phyloP scores from a whole-genome alignment of 2,113 vertebrate genomes.

The Parotia lawesii region DNA sequence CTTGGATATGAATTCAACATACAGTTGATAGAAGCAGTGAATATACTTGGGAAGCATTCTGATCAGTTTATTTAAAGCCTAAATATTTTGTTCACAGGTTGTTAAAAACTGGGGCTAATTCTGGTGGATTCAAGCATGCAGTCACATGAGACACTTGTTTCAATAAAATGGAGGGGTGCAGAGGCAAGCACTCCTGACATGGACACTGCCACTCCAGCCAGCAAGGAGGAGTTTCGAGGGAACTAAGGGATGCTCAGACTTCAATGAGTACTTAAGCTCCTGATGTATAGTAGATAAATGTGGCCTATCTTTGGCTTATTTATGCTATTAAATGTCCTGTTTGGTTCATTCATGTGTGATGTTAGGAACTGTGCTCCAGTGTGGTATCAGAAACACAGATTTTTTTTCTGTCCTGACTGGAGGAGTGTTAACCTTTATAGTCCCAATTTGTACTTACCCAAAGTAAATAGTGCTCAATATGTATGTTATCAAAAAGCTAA shows the following conservation, averaged over 20 bases:
- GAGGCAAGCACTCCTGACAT: fast-evolving
- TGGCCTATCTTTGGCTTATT: background rate
- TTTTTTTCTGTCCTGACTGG: background rate
- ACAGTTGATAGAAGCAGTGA: background rate
- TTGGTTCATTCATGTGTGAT: background rate
- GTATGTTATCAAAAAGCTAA: background rate
- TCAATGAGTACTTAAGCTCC: background rate
- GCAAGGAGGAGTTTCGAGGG: background rate
- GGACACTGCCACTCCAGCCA: background rate
- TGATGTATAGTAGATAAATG: background rate
- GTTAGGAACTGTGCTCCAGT: background rate
- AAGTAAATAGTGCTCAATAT: background rate
- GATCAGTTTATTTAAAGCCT: background rate
- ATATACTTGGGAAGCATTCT: background rate
- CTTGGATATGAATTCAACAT: background rate
- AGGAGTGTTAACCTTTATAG: background rate
- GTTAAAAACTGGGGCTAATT: background rate
- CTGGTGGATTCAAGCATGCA: background rate
- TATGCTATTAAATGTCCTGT: background rate
- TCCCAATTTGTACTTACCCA: background rate
- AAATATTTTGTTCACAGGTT: background rate
- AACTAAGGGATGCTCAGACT: background rate
- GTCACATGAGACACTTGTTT: fast-evolving
- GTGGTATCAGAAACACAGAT: background rate
- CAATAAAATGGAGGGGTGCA: background rate